phyloP scores from a whole-genome alignment of 1,140 invertebrate species.

The Daktulosphaira vitifoliae region DNA sequence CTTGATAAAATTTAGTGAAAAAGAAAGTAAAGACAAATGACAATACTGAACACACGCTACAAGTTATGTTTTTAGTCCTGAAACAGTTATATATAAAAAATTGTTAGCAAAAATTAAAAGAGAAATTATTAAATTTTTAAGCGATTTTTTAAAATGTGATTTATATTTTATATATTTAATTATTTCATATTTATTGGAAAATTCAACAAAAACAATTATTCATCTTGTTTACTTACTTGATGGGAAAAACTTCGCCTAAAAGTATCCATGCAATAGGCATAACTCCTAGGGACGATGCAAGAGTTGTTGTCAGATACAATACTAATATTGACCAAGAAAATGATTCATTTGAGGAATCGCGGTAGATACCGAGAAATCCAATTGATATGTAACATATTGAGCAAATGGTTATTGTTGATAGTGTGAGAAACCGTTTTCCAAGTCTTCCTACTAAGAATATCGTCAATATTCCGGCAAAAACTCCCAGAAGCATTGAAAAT shows the following conservation, averaged over 20 bases:
- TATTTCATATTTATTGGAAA: too few species aligned
- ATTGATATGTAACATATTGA: constrained; percentile 21
- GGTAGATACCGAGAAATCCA: not conserved
- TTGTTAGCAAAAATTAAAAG: too few species aligned
- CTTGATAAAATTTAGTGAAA: constrained; percentile 17
- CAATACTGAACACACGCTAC: constrained; percentile 13
- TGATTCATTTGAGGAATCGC: not conserved
- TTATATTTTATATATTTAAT: too few species aligned
- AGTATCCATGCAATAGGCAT: constrained; percentile 40
- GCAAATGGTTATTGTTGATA: not conserved
- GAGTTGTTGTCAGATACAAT: not conserved
- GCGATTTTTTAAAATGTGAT: too few species aligned
- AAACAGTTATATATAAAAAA: not conserved
- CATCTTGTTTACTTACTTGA: constrained; percentile 36
- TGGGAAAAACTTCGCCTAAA: constrained; percentile 40
- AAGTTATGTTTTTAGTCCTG: constrained; percentile 19
- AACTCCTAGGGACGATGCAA: constrained; percentile 1
- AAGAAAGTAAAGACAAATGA: constrained; percentile 5
- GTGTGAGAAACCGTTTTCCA: constrained; percentile 12
- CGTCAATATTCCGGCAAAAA: not conserved
- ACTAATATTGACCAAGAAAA: not conserved
- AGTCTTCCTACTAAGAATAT: constrained; percentile 8
- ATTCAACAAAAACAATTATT: not conserved
- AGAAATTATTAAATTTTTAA: too few species aligned
- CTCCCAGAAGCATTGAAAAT: not conserved